Percentiles rank a stretch among this genome's conserved stretches.
These are phyloP conservation scores for Andricus quercusramuli DNA, from an alignment of 2,888 invertebrate genomes.

Conservation along the genomic window DNA sequence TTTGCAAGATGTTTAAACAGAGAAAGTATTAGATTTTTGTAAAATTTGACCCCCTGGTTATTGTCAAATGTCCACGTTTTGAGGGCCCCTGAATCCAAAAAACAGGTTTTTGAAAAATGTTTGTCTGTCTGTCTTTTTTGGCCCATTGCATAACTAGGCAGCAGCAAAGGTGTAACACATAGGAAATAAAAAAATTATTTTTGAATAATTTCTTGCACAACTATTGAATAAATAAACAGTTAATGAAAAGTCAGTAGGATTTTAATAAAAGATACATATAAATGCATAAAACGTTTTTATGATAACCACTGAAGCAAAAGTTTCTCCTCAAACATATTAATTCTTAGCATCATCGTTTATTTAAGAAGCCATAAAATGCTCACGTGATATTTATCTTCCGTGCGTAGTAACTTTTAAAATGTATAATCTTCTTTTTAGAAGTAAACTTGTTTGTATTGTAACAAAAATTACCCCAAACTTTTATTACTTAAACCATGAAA, in stretches of 20 bases:
- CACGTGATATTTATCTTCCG: background rate
- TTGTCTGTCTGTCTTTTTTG: no score
- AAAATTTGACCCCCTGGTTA: no score
- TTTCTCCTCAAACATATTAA: background rate
- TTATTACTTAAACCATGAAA: background rate
- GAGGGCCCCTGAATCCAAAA: no score
- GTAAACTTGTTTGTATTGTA: background rate
- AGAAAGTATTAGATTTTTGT: no score
- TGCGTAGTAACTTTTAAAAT: background rate
- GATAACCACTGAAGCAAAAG: background rate
- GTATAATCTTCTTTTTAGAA: background rate
- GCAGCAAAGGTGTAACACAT: no score
- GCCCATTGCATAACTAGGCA: no score
- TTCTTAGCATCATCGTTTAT: background rate
- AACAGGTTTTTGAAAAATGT: no score
- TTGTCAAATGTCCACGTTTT: no score
- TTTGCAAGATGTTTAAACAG: no score
- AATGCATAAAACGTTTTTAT: background rate
- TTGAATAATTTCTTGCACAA: background rate
- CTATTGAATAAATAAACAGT: background rate
- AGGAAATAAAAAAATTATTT: no score
- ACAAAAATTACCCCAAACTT: background rate
- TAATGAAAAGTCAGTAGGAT: background rate
- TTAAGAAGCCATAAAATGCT: background rate
- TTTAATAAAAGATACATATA: background rate